phyloP scores from a whole-genome alignment of 2,888 invertebrate species.

The Deroplatys truncata region DNA sequence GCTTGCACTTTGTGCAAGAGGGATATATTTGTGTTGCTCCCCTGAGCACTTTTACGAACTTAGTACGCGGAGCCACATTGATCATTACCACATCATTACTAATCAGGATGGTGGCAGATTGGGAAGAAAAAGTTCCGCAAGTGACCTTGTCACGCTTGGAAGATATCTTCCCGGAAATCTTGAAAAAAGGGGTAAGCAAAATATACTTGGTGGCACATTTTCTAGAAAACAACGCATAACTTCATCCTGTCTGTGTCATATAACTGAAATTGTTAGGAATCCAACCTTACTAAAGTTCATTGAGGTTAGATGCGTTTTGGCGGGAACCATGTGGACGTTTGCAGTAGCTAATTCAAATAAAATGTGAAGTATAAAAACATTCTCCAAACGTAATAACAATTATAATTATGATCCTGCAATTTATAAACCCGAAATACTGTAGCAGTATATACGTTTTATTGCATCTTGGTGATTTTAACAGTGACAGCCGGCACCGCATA shows the following conservation, averaged over 20 bases:
- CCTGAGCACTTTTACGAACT: too few relatives aligned
- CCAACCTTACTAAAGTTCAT: neutral
- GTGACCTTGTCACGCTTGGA: neutral
- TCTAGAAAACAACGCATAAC: neutral
- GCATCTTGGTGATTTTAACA: too few relatives aligned
- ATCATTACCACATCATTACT: too few relatives aligned
- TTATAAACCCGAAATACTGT: too few relatives aligned
- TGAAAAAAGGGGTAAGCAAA: neutral
- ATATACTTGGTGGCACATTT: neutral
- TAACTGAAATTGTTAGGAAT: too few relatives aligned
- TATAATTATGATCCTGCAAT: too few relatives aligned
- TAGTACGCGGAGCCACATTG: too few relatives aligned
- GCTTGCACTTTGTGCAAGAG: too few relatives aligned
- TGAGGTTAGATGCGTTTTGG: neutral
- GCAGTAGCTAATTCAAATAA: neutral
- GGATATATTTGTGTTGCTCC: too few relatives aligned
- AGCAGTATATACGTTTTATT: too few relatives aligned
- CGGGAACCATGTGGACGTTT: neutral
- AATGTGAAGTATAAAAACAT: neutral
- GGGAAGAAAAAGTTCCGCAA: neutral
- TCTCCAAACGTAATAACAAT: too few relatives aligned
- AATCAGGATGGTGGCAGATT: neutral
- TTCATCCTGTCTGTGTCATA: neutral
- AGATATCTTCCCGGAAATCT: neutral
- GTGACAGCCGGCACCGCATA: too few relatives aligned